Evolutionary conservation across 2,888 invertebrate genomes (phyloP).

Genomic region (Drosophila gaucha): DNA sequence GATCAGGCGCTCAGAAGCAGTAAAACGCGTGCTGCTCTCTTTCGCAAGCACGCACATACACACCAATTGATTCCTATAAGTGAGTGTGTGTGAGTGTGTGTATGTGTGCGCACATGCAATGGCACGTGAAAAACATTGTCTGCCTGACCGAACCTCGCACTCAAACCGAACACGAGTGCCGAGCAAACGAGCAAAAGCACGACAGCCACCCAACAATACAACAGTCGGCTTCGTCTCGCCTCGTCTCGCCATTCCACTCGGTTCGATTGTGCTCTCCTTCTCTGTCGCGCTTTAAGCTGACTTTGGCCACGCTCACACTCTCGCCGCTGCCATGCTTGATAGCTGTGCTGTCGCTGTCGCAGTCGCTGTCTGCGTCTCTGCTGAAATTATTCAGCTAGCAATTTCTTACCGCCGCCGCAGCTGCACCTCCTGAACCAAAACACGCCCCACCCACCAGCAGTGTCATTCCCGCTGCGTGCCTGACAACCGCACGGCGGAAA

Average conservation of each 20-base stretch:
- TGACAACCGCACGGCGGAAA: constrained; percentile 78
- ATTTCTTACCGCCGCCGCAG: constrained; percentile 49
- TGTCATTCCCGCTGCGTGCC: constrained; percentile 63
- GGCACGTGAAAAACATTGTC: constrained; percentile 76
- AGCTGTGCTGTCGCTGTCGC: constrained; percentile 29
- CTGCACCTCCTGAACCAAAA: background rate
- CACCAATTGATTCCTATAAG: constrained; percentile 2
- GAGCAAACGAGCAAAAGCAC: constrained; percentile 30
- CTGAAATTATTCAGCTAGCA: constrained; percentile 72
- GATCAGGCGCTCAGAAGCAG: constrained; percentile 78
- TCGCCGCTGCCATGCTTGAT: constrained; percentile 23
- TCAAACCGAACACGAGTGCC: constrained; percentile 38
- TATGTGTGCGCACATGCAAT: constrained; percentile 67
- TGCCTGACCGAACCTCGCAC: constrained; percentile 65
- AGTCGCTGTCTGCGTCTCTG: constrained; percentile 18
- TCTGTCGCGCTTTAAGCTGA: constrained; percentile 54
- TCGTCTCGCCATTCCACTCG: background rate
- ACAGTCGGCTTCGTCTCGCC: background rate
- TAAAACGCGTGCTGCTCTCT: constrained; percentile 5
- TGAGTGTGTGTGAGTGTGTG: constrained; percentile 21
- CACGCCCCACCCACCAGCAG: constrained; percentile 7
- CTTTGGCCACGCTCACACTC: constrained; percentile 41
- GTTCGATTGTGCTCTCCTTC: constrained; percentile 19
- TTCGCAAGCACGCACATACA: constrained; percentile 3
- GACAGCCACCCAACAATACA: constrained; percentile 20